These are phyloP conservation scores for Smittia sp. DNA, from an alignment of 2,888 invertebrate species.

Conservation along the genomic window DNA sequence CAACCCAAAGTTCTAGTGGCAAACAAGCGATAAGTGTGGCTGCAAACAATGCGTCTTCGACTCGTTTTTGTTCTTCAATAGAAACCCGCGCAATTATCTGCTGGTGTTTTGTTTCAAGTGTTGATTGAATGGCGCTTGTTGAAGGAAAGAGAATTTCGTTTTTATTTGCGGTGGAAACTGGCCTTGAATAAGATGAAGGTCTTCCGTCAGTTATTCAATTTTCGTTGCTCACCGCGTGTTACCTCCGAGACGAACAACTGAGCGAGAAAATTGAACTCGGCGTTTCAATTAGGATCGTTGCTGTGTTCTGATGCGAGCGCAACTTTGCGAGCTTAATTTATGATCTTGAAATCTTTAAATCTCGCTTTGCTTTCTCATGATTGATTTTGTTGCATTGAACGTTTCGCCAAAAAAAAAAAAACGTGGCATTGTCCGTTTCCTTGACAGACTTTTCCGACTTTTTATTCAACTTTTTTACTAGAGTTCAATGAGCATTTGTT, in stretches of 20 bases:
- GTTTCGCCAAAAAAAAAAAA: no score
- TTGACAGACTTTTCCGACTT: no score
- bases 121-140: not conserved
- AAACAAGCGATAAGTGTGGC: no score
- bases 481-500: no score
- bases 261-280: not conserved
- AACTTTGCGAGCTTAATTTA: not conserved
- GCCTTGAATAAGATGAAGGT: constrained; percentile 11
- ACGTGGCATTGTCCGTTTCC: no score
- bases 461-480: no score
- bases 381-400: not conserved
- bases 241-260: not conserved
- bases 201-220: constrained; percentile 6
- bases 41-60: no score
- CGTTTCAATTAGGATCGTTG: not conserved
- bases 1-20: not conserved
- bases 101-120: not conserved
- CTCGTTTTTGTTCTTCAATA: constrained; percentile 5
- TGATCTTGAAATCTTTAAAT: not conserved
- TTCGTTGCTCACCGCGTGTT: not conserved
- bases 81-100: not conserved
- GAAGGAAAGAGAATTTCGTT: not conserved
- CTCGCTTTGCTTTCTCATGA: not conserved
- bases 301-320: no score
- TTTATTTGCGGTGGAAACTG: not conserved